Evolutionary conservation across 2,113 vertebrate species (phyloP), one percentile per base, ranked within the genome.

Genomic region (Otocyon megalotis): DNA sequence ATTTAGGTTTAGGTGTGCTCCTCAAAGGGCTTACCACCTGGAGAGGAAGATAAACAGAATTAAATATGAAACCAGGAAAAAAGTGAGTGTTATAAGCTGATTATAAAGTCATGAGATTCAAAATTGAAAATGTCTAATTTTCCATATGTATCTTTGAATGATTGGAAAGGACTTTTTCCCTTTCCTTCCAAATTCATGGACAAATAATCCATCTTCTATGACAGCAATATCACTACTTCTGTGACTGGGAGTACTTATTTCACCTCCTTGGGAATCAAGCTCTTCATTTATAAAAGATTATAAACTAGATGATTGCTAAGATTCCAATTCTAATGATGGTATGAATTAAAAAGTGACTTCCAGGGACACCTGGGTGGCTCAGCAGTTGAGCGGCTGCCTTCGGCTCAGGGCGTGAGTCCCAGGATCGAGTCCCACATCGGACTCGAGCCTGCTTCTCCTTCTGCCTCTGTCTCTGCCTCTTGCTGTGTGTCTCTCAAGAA

Each of bases 121-220:
- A 93, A 82, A 14, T 69, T 89, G 69, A 91, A 97, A 79, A 50
- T 56, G 15, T 89, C 32, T 37, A 72, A 74, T 77, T 93, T 97
- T 90, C 26, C 56, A 30, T 76, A 8, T 56, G 6, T 67, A 11
- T 81, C 32, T 93, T 88, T 80, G 54, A 88, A 69, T 86, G 53
- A 92, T 90, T 87, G 26, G 54, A 80, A 96, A 94, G 24, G 54
- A 50, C 54, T 92, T 15, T 71, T 71, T 79, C 28, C 76, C 60
- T 67, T n/a, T 20, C 48, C n/a, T 54, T 60, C 56, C 71, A 92
- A 76, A 65, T 83, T 32, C 20, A 5, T 4, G 12, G 71, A 30
- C 11, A 58, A 58, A 90, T 62, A 80, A 81, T 37, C 14, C 63
- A 82, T 85, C 28, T 92, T 86, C 48, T 90, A 20, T 63, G 58